Percentiles rank a stretch among this genome's conserved stretches.
phyloP scores from a whole-genome alignment of 1,140 invertebrate genomes.

The Nymphalis io region DNA sequence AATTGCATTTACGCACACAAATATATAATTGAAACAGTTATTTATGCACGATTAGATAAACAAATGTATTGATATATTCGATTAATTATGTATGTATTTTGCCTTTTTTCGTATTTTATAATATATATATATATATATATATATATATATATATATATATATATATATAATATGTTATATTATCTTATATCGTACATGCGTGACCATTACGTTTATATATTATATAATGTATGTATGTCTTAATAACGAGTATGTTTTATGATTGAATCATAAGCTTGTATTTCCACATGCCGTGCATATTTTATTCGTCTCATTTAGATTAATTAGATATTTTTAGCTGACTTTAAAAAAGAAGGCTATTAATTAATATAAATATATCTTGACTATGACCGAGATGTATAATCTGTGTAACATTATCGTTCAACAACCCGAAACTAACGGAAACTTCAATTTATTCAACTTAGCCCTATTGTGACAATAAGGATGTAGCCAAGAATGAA shows the following conservation, averaged over 20 bases:
- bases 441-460: constrained; percentile 72
- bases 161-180: constrained; percentile 5
- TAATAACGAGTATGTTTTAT: constrained; percentile 7
- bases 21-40: not conserved
- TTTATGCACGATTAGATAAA: not conserved
- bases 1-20: constrained; percentile 15
- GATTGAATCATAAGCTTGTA: constrained; percentile 22
- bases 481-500: constrained; percentile 62
- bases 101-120: constrained; percentile 1
- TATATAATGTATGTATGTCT: constrained; percentile 13
- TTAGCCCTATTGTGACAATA: constrained; percentile 66
- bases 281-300: constrained; percentile 19
- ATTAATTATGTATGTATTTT: constrained; percentile 1
- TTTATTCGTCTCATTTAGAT: constrained; percentile 3
- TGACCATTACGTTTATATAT: constrained; percentile 11
- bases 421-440: constrained; percentile 50
- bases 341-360: too few species aligned
- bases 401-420: constrained; percentile 31
- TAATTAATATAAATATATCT: constrained; percentile 1
- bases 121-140: too few species aligned
- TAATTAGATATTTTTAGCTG: not conserved
- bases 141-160: too few species aligned
- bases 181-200: not conserved
- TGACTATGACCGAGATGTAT: not conserved
- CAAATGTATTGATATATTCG: not conserved